Base-by-base conservation (phyloP, 1,140 invertebrate genomes). In the Calephelis virginiensis region DNA sequence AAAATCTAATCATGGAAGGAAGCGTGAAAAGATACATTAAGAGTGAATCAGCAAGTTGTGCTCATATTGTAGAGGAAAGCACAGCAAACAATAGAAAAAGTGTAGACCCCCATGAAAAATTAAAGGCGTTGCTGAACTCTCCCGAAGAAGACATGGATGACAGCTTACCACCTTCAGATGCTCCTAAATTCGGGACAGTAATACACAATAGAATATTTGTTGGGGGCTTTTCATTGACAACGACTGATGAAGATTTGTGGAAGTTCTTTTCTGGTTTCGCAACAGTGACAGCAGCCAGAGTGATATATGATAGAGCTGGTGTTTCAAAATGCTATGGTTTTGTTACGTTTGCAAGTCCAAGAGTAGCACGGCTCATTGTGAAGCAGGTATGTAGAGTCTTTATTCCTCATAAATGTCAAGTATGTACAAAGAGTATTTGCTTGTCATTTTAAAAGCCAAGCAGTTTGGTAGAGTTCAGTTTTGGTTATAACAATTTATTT, bases 201-300 rank as follows among this genome's bases (percentile, higher is more conserved):
- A 96, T 98, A 73, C 97, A 98, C 68, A 98, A 98, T 91, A 93
- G 97, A 80, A 97, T 99, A 80, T 99, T 99, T 93, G 97, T 98
- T 49, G 97, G 97, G 56, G 97, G 97, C n/a, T 97, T 98, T 77
- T 96, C 97, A 12, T 94, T 96, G 64, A 96, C 94, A 67, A 97
- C 96, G 49, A 97, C 96, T 59, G 96, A 97, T 90, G 94, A 94
- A 48, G 96, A 97, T 85, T 85, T 97, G 69, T 94, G 94, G 85
- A 94, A 96, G 78, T 93, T 97, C 46, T 97, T 97, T 88, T 96
- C 95, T 53, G 93, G 94, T 43, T 98, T 97, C 90, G 97, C 98
- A 11, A 96, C 96, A 60, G 97, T 99, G 2, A 98, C 96, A 79
- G 97, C 96, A 45, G 97, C 97, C 40, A 98, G 99, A 92, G 98